Conservation (phyloP, 1,140 invertebrate species). For the Neodiprion lecontei region DNA sequence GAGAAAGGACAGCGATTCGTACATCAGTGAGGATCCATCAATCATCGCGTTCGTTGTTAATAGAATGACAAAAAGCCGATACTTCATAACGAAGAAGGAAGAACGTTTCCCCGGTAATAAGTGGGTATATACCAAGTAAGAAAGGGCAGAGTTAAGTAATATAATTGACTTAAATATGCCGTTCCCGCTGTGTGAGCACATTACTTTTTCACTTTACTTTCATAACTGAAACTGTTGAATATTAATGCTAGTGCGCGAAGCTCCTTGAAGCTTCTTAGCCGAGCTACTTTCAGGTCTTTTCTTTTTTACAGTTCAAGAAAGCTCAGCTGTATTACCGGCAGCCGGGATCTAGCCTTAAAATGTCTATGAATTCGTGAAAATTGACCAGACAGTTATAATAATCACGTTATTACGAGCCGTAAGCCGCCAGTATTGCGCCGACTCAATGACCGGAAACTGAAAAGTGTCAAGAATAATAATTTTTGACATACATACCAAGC, state of each 20-base stretch:
- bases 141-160: constrained; percentile 50
- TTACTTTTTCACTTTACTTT: constrained; percentile 61
- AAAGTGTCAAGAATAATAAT: constrained; percentile 14
- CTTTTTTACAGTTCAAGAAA: too few species aligned
- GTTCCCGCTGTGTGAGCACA: constrained; percentile 31
- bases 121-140: background rate
- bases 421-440: constrained; percentile 48
- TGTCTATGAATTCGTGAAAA: constrained; percentile 51
- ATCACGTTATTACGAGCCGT: constrained; percentile 53
- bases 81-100: background rate
- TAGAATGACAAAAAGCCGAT: constrained; percentile 18
- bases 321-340: background rate
- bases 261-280: constrained; percentile 44
- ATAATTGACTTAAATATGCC: constrained; percentile 56
- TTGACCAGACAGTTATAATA: constrained; percentile 42
- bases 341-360: constrained; percentile 36
- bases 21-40: background rate
- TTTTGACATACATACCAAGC: constrained; percentile 26
- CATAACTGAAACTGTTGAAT: constrained; percentile 60
- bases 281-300: constrained; percentile 12
- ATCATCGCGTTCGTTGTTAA: constrained; percentile 35
- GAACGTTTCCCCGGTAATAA: too few species aligned
- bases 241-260: constrained; percentile 52
- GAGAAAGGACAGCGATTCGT: too few species aligned
- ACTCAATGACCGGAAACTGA: constrained; percentile 17